These are phyloP conservation scores for Lasioglossum marginatum DNA, from an alignment of 2,888 invertebrate genomes.

Conservation along the genomic window DNA sequence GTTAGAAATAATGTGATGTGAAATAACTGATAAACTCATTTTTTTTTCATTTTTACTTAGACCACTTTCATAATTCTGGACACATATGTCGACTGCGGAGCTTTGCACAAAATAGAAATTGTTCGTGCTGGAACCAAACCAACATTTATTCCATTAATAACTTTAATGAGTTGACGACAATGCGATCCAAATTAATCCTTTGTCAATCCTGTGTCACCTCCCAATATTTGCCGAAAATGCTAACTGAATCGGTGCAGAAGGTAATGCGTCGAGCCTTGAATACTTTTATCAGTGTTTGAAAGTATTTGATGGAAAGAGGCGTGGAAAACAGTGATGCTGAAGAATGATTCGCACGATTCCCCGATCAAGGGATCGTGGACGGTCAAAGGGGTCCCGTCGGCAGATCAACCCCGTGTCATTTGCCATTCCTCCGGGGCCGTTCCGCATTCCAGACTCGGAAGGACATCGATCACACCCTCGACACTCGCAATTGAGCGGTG, in stretches of 20 bases:
- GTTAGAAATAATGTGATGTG: too few relatives aligned
- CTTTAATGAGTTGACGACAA: too few relatives aligned
- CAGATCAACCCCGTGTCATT: conserved; percentile 57
- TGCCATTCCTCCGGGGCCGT: conserved; percentile 68
- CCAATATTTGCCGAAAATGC: too few relatives aligned
- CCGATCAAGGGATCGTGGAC: conserved; percentile 29
- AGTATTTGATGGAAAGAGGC: neutral
- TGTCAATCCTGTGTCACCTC: too few relatives aligned
- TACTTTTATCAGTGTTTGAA: neutral
- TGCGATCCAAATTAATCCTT: too few relatives aligned
- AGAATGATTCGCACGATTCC: neutral
- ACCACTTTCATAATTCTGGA: too few relatives aligned
- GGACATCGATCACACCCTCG: conserved; percentile 82
- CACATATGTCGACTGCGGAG: too few relatives aligned
- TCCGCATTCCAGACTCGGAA: conserved; percentile 79
- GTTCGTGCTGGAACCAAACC: too few relatives aligned
- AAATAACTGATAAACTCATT: too few relatives aligned
- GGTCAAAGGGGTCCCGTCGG: conserved; percentile 3
- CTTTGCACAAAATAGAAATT: too few relatives aligned
- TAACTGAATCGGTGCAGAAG: neutral
- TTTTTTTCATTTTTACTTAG: too few relatives aligned
- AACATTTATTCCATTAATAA: too few relatives aligned
- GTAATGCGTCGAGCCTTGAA: neutral
- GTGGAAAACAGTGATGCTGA: neutral
- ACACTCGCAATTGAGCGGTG: conserved; percentile 81